Base-by-base conservation (phyloP, 2,113 vertebrate genomes). In the Tachysurus vachellii region DNA sequence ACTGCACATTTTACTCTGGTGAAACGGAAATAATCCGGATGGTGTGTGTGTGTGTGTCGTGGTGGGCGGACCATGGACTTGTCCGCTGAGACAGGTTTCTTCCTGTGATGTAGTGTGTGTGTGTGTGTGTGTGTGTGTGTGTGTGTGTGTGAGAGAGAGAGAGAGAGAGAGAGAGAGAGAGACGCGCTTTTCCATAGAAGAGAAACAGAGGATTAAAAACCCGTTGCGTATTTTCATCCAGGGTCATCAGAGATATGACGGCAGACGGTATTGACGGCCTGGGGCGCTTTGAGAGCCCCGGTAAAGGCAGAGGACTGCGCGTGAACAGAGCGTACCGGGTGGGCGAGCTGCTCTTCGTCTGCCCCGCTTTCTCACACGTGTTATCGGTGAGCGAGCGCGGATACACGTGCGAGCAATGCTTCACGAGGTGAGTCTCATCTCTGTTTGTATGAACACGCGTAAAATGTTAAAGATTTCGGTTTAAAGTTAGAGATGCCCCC, bases 371-470 rank as follows among this genome's bases (percentile, higher is more conserved):
- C 89, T 93, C 95, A 1, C 95, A 64, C 84, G 97, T 98, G 88
- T 93, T 99, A 91, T 95, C 97, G 0, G 93, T 94, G 64, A 93
- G 90, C 76, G 97, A 99, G 93, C 94, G 97, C 81, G 96, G 97
- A 73, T 91, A 90, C 90, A 95, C 95, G 94, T 99, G 98, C 88
- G 98, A 99, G 44, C 88, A 92, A 93, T 99, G 98, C 96, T 97
- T 99, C 91, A 85, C 94, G 90, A 97, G 97, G 98, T 98, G 95
- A 85, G 88, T 80, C 26, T 11, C 3, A 36, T 36, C 36, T 36
- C 14, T 11, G 6, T 0, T 19, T 36, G 68, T 5, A 8, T 13
- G 42, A 10, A 44, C 1, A 21, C 0, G 76, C 50, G 56, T 53
- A 1, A 1, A 53, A 14, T 2, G 10, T 5, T 14, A 7, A 17